Evolutionary conservation across 2,113 vertebrate species (phyloP).

Genomic region (Scomber scombrus): DNA sequence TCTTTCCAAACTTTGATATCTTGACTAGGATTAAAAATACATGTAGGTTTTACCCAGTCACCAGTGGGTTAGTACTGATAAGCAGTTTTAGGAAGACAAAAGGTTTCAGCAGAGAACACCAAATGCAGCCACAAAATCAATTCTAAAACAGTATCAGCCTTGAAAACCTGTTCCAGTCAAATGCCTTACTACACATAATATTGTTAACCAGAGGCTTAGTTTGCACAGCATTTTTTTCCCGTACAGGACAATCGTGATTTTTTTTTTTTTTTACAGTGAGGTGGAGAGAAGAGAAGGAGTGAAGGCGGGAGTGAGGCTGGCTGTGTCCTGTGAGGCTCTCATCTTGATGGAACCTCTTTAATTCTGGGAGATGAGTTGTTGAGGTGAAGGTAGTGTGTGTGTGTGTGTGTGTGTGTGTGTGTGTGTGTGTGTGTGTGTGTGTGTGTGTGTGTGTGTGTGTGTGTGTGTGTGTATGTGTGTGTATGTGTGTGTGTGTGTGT

Average conservation of each 20-base stretch:
- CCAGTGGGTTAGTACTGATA: no score
- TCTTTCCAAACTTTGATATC: neutral
- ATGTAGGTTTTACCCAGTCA: neutral
- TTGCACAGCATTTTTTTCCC: neutral
- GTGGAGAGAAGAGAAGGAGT: neutral
- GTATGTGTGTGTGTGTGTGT: no score
- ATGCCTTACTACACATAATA: no score
- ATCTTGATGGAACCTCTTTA: conserved; percentile 67
- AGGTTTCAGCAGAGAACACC: no score
- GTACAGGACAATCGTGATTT: neutral
- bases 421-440: no score
- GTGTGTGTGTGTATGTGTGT: no score
- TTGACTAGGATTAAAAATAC: neutral
- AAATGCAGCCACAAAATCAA: neutral
- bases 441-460: no score
- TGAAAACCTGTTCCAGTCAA: neutral
- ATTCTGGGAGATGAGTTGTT: conserved; percentile 61
- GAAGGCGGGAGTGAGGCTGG: neutral
- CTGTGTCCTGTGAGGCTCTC: conserved; percentile 64
- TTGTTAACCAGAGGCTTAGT: neutral
- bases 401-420: no score
- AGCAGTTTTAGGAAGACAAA: neutral
- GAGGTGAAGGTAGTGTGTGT: neutral
- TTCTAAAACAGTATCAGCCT: neutral
- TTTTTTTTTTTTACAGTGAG: neutral